phyloP scores from a whole-genome alignment of 2,888 invertebrate genomes.

The Ophion costatus region DNA sequence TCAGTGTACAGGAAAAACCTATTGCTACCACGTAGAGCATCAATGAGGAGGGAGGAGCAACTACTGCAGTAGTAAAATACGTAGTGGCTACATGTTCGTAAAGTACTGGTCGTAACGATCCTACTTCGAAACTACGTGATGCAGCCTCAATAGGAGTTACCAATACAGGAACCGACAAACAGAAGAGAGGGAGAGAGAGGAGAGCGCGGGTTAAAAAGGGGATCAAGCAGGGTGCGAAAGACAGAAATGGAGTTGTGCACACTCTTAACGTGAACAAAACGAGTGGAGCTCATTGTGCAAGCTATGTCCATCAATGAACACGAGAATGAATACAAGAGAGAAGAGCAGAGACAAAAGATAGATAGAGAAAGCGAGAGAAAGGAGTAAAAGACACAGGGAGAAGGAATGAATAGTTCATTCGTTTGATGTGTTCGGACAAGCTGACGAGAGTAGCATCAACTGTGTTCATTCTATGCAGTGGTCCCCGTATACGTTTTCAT shows the following conservation, averaged over 20 bases:
- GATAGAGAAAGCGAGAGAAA: background rate
- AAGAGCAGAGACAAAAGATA: background rate
- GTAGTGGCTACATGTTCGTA: background rate
- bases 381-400: slow-evolving; percentile 14
- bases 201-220: background rate
- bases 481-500: slow-evolving; percentile 57
- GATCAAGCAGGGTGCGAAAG: background rate
- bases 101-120: slow-evolving; percentile 38
- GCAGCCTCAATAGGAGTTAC: slow-evolving; percentile 9
- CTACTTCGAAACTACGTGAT: slow-evolving; percentile 47
- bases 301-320: slow-evolving; percentile 23
- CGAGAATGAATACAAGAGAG: background rate
- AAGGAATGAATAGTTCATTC: slow-evolving; percentile 16
- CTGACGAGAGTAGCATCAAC: slow-evolving; percentile 55
- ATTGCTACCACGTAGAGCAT: slow-evolving; percentile 1
- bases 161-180: slow-evolving; percentile 1
- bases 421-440: slow-evolving; percentile 27
- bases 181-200: background rate
- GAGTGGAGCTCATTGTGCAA: slow-evolving; percentile 29
- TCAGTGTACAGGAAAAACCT: background rate
- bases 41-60: background rate
- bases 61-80: slow-evolving; percentile 17
- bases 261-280: slow-evolving; percentile 34
- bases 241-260: slow-evolving; percentile 21
- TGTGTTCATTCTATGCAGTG: slow-evolving; percentile 36